A percentile compares a stretch with the other conserved stretches of the same genome.
Evolutionary conservation across 2,888 invertebrate species (phyloP).

Genomic region (Agriopis marginaria): DNA sequence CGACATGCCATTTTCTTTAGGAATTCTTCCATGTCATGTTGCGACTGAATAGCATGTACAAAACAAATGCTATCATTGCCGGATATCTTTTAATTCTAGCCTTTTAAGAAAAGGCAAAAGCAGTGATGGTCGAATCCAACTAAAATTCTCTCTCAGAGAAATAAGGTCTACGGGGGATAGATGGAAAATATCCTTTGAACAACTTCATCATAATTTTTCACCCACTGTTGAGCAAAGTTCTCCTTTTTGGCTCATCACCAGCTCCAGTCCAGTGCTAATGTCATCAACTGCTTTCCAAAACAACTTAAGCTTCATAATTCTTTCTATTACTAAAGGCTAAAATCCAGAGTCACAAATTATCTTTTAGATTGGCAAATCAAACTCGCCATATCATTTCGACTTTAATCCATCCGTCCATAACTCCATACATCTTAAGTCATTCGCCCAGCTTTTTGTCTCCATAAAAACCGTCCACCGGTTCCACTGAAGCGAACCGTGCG

Average conservation of each 20-base stretch:
- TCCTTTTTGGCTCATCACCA: background rate
- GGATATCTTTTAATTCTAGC: too few relatives aligned
- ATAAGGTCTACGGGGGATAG: background rate
- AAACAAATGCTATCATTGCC: too few relatives aligned
- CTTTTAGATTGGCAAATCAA: background rate
- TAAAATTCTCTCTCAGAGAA: too few relatives aligned
- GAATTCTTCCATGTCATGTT: too few relatives aligned
- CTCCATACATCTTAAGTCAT: constrained; percentile 28
- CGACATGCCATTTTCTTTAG: too few relatives aligned
- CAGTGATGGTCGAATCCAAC: too few relatives aligned
- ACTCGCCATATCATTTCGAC: constrained; percentile 12
- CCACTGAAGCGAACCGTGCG: constrained; percentile 57
- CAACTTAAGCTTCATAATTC: background rate
- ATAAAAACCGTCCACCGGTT: constrained; percentile 49
- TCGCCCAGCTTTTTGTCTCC: constrained; percentile 46
- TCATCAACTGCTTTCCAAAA: too few relatives aligned
- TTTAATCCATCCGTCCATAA: constrained; percentile 9
- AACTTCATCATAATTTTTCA: background rate
- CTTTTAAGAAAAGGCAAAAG: too few relatives aligned
- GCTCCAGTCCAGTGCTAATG: too few relatives aligned
- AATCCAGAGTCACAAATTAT: background rate
- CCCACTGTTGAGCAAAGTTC: background rate
- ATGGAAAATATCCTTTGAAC: background rate
- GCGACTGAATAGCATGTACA: too few relatives aligned
- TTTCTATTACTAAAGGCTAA: background rate